These are phyloP conservation scores for Darevskia mixta DNA, from an alignment of 2,797 vertebrate genomes.

Conservation along the genomic window DNA sequence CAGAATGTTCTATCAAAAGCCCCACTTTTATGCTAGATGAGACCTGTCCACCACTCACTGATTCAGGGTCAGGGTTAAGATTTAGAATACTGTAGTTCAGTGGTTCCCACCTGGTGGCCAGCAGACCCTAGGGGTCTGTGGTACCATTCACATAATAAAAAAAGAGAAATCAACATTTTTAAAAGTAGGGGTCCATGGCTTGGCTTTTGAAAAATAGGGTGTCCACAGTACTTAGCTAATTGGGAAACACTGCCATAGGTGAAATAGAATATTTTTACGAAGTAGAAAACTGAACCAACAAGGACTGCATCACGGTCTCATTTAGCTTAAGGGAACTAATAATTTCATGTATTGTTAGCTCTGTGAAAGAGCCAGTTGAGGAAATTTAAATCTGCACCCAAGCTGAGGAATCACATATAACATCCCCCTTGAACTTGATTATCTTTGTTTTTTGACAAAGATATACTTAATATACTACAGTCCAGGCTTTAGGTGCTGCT, in stretches of 20 bases:
- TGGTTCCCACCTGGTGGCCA: no score
- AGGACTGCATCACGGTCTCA: fast-evolving
- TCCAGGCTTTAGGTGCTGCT: neutral
- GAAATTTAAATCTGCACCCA: conserved; percentile 9
- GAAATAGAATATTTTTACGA: conserved; percentile 2
- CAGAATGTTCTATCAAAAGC: neutral
- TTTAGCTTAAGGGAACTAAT: conserved; percentile 23
- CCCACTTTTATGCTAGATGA: neutral
- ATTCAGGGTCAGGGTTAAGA: neutral
- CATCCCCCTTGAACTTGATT: neutral
- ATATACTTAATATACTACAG: conserved; percentile 2
- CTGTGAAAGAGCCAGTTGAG: neutral
- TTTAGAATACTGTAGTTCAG: neutral
- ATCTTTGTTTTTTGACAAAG: neutral
- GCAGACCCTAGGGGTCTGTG: no score
- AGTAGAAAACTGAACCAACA: neutral
- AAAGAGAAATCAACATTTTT: no score
- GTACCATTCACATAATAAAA: no score
- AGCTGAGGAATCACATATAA: neutral
- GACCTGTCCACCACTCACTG: neutral
- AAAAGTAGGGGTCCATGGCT: no score
- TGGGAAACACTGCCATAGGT: no score
- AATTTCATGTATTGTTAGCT: conserved; percentile 20
- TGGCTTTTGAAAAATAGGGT: no score
- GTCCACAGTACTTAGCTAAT: no score